Conservation (phyloP, 2,888 invertebrate species). For the Lepidocyrtoides sp. region DNA sequence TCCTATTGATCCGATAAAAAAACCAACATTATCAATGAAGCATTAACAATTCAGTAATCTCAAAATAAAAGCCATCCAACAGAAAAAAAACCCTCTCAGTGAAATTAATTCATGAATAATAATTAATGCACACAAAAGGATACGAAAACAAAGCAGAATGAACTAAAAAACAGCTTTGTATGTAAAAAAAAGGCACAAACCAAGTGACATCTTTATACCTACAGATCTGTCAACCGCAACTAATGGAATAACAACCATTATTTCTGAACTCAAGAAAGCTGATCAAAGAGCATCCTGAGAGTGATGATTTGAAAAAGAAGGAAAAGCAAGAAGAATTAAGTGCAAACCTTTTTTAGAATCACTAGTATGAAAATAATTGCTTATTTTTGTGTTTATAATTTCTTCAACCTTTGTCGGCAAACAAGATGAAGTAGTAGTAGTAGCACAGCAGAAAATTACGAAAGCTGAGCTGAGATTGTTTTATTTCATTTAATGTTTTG, state of each 20-base stretch:
- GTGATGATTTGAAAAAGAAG: slow-evolving; percentile 23
- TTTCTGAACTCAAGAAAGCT: neutral
- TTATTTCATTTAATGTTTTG: neutral
- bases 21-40: neutral
- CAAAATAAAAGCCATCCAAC: neutral
- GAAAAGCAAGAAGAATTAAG: slow-evolving; percentile 54
- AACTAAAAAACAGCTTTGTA: neutral
- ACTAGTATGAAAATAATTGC: slow-evolving; percentile 48
- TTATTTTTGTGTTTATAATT: slow-evolving; percentile 56
- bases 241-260: slow-evolving; percentile 52
- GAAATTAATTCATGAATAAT: neutral
- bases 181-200: slow-evolving; percentile 47
- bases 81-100: neutral
- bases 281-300: slow-evolving; percentile 56
- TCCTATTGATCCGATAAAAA: slow-evolving; percentile 39
- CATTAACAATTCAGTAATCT: slow-evolving; percentile 37
- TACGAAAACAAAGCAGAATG: neutral
- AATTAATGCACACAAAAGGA: slow-evolving; percentile 1
- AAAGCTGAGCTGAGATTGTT: slow-evolving; percentile 2
- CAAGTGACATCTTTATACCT: slow-evolving; percentile 65
- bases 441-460: neutral
- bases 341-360: slow-evolving; percentile 30
- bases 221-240: slow-evolving; percentile 66
- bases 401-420: slow-evolving; percentile 37
- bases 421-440: neutral